These are phyloP conservation scores for Cecidostiba fungosa DNA, from an alignment of 2,888 invertebrate species.

Conservation along the genomic window DNA sequence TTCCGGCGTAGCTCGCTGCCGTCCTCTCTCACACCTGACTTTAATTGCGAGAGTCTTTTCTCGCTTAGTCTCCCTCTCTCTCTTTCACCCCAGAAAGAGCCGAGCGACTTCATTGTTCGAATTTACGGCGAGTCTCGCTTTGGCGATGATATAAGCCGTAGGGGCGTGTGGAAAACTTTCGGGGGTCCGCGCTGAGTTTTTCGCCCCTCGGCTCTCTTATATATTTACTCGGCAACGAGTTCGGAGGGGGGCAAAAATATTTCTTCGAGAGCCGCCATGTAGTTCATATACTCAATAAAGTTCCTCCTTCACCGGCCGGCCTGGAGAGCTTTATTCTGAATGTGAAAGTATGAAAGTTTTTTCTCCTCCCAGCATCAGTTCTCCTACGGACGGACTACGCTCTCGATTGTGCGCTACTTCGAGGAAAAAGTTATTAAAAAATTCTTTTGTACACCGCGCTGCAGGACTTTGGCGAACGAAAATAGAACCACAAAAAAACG, in stretches of 20 bases:
- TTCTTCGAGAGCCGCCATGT: slow-evolving; percentile 25
- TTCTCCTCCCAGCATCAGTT: background rate
- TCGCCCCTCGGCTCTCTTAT: background rate
- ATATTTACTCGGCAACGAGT: slow-evolving; percentile 34
- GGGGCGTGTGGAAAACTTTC: background rate
- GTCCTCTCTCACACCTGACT: slow-evolving; percentile 16
- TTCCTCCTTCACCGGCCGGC: background rate
- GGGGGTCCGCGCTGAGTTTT: slow-evolving; percentile 47
- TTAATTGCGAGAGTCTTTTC: slow-evolving; percentile 45
- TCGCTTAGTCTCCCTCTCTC: background rate
- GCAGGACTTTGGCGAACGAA: background rate
- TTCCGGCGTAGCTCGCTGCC: slow-evolving; percentile 16
- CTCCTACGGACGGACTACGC: no score
- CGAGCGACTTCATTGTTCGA: slow-evolving; percentile 36
- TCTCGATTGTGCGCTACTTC: background rate
- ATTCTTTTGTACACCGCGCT: slow-evolving; percentile 2
- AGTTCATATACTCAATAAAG: slow-evolving; percentile 28
- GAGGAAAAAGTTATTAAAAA: slow-evolving; percentile 11
- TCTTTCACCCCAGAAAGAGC: background rate
- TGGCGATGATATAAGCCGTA: slow-evolving; percentile 43
- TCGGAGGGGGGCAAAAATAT: slow-evolving; percentile 21
- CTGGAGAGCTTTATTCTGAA: slow-evolving; percentile 13
- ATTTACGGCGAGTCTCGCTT: slow-evolving; percentile 17
- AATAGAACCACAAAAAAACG: no score
- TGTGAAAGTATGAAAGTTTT: slow-evolving; percentile 3